These are phyloP conservation scores for Nycticryphes semicollaris DNA, from an alignment of 2,113 vertebrate genomes.

Conservation along the genomic window DNA sequence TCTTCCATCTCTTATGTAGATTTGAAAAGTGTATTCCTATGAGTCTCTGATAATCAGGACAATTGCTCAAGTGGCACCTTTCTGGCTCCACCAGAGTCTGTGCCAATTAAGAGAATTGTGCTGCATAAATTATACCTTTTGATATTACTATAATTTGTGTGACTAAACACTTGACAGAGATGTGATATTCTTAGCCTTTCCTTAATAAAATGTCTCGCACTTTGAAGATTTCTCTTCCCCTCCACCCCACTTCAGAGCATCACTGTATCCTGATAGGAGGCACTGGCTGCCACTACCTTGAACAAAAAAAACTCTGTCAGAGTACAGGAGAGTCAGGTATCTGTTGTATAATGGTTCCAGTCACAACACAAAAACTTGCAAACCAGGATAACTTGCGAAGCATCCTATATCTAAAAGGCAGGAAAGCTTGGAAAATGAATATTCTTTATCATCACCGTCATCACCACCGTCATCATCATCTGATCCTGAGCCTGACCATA, in stretches of 20 bases:
- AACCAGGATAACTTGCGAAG: neutral
- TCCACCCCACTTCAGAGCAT: constrained; percentile 6
- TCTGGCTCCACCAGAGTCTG: constrained; percentile 33
- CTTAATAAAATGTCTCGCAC: constrained; percentile 46
- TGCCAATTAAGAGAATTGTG: constrained; percentile 60
- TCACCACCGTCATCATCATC: neutral
- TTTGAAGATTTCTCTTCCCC: constrained; percentile 30
- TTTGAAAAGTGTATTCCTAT: constrained; percentile 39
- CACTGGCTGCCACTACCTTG: neutral
- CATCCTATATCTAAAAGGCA: neutral
- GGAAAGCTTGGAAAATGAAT: neutral
- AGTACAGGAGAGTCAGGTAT: neutral
- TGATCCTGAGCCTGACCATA: neutral
- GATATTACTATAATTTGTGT: constrained; percentile 60
- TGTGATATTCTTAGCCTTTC: constrained; percentile 58
- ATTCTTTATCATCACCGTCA: neutral
- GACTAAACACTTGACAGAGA: constrained; percentile 60
- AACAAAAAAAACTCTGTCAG: neutral
- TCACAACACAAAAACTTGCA: neutral
- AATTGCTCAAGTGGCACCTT: constrained; percentile 61
- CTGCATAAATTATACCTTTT: constrained; percentile 67
- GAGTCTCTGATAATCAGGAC: constrained; percentile 54
- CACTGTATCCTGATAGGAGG: neutral
- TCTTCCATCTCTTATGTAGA: constrained; percentile 11
- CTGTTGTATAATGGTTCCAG: neutral